Base-by-base conservation (phyloP, 2,113 vertebrate genomes). In the Notechis scutatus region DNA sequence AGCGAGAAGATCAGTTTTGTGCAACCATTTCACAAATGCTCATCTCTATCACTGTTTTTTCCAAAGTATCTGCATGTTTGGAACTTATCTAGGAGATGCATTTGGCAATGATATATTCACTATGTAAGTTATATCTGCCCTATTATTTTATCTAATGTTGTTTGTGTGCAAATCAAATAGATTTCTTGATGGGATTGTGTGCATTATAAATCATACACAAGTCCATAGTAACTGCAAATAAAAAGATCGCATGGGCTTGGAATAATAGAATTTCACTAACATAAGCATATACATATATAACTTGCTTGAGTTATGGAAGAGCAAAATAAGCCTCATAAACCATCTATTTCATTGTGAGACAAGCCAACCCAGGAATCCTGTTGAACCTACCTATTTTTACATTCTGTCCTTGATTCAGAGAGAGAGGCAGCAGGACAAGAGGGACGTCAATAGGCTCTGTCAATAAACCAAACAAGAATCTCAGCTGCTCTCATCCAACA, bases 381-480 rank as follows among this genome's bases (percentile, higher is more conserved):
- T 52, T 91, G 18, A 90, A 94, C 61, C 15, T 50, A 92, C 93
- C 90, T 90, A 86, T 15, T 93, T 96, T 94, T 55, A 91, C 59
- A 90, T 59, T 87, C 69, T 93, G 54, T 2, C 89, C 8, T 95
- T 94, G 90, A 56, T 0, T 95, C 92, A 54, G 59, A 92, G 91
- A 34, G 34, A 85, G 91, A 95, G 85, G 61, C 23, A 93, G 91
- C 0, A 0, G 81, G 93, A 96, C 92, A 24, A 94, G 91, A 95
- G 95, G 89, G 90, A 52, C 69, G 93, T 93, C 95, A 94, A 94
- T 85, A 94, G 92, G 85, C 61, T 88, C 61, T 0, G 0, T 23
- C 86, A 92, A 95, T 94, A 96, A 95, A 93, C 92, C 88, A 91
- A 94, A 94, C 94, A 96, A 95, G 92, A 89, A 56, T 92, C 74